These are phyloP conservation scores for Tholera decimalis DNA, from an alignment of 2,888 invertebrate species.

Conservation along the genomic window DNA sequence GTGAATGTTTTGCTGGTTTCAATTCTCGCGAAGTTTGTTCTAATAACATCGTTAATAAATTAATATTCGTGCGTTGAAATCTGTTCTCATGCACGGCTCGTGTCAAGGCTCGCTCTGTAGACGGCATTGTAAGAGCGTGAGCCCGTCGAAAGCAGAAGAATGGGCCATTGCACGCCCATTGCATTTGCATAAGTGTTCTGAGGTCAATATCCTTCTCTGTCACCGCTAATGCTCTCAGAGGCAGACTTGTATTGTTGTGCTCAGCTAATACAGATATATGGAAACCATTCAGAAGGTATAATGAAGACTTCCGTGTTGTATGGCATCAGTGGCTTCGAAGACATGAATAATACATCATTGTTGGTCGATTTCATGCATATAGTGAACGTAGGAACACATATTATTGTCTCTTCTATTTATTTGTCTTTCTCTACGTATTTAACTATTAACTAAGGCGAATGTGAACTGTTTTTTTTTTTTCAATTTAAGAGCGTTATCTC, in stretches of 20 bases:
- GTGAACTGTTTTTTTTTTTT: slow-evolving; percentile 21
- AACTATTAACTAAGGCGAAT: slow-evolving; percentile 20
- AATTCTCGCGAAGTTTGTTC: slow-evolving; percentile 40
- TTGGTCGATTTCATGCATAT: slow-evolving; percentile 32
- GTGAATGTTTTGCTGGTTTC: slow-evolving; percentile 40
- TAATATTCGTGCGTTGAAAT: slow-evolving; percentile 53
- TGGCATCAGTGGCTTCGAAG: slow-evolving; percentile 25
- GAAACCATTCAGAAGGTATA: slow-evolving; percentile 49
- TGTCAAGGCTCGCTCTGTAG: slow-evolving; percentile 53
- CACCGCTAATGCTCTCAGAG: slow-evolving; percentile 70
- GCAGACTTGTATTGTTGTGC: slow-evolving; percentile 53
- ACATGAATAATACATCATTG: slow-evolving; percentile 42
- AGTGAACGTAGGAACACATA: slow-evolving; percentile 25
- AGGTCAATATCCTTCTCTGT: slow-evolving; percentile 81
- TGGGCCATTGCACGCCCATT: slow-evolving; percentile 78
- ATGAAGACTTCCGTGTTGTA: slow-evolving; percentile 50
- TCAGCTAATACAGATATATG: slow-evolving; percentile 51
- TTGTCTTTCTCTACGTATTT: slow-evolving; percentile 26
- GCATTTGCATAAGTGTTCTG: slow-evolving; percentile 84
- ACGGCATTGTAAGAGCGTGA: slow-evolving; percentile 59
- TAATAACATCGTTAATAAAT: slow-evolving; percentile 59
- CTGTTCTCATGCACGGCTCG: slow-evolving; percentile 42
- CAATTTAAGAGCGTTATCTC: too few species aligned
- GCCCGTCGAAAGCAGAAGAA: slow-evolving; percentile 82
- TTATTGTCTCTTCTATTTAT: slow-evolving; percentile 39